Conservation (phyloP, 2,888 invertebrate species). For the Archips crataeganus region DNA sequence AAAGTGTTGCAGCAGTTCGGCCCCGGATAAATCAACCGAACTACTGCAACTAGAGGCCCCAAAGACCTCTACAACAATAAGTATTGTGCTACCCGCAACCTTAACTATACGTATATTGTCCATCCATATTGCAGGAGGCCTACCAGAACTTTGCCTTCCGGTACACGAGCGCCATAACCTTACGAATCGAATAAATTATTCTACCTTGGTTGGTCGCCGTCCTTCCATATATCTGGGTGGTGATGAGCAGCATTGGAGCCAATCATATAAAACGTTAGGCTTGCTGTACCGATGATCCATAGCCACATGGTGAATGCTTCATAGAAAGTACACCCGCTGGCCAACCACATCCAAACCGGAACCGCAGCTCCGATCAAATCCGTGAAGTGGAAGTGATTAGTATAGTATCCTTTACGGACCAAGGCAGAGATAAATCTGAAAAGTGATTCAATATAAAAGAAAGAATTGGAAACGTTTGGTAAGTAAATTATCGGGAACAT, state of each 20-base stretch:
- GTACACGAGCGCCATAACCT: too few relatives aligned
- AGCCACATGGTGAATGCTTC: conserved; percentile 83
- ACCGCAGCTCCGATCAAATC: conserved; percentile 68
- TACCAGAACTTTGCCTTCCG: too few relatives aligned
- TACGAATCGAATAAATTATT: background rate
- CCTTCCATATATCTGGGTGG: conserved; percentile 92
- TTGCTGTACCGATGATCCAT: conserved; percentile 82
- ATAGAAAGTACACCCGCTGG: conserved; percentile 61
- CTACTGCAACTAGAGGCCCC: too few relatives aligned
- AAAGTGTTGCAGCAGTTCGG: too few relatives aligned
- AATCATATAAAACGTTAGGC: conserved; percentile 87
- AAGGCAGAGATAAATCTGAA: conserved; percentile 62
- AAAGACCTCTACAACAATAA: too few relatives aligned
- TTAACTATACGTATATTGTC: too few relatives aligned
- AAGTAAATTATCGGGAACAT: background rate
- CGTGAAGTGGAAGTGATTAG: conserved; percentile 68
- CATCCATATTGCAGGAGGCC: too few relatives aligned
- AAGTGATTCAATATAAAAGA: conserved; percentile 13
- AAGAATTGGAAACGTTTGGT: background rate
- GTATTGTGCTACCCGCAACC: too few relatives aligned
- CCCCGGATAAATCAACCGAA: too few relatives aligned
- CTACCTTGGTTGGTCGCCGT: conserved; percentile 90
- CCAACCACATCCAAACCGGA: conserved; percentile 75
- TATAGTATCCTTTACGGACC: conserved; percentile 60
- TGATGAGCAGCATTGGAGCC: conserved; percentile 93